Conservation (phyloP, 2,797 vertebrate genomes). For the Mus caroli region DNA sequence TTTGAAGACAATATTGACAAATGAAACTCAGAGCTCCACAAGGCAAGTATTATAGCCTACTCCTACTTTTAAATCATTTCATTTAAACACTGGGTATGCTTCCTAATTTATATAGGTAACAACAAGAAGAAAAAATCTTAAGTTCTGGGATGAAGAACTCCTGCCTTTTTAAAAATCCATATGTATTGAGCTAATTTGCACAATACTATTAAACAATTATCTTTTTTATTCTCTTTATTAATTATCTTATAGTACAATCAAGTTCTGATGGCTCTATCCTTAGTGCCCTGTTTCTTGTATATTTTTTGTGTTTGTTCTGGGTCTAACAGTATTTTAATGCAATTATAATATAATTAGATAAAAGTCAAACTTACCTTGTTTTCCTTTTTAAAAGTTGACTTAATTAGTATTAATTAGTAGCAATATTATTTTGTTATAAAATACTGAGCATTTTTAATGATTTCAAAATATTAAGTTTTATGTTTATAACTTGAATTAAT, state of each 20-base stretch:
- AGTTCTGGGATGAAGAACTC: background rate
- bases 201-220: background rate
- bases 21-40: background rate
- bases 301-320: background rate
- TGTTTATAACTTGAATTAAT: background rate
- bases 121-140: background rate
- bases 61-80: background rate
- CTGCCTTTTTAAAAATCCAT: background rate
- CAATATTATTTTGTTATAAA: background rate
- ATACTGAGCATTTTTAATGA: background rate
- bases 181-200: background rate
- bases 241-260: background rate
- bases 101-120: background rate
- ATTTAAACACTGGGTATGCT: background rate
- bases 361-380: background rate
- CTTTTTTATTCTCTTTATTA: background rate
- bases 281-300: background rate
- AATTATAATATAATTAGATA: background rate
- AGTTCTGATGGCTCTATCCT: background rate
- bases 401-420: conserved; percentile 17
- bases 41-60: background rate
- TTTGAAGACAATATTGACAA: background rate
- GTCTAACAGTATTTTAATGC: background rate
- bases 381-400: background rate
- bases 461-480: background rate